Evolutionary conservation across 2,888 invertebrate genomes (phyloP).

Genomic region (Colletes collaris): DNA sequence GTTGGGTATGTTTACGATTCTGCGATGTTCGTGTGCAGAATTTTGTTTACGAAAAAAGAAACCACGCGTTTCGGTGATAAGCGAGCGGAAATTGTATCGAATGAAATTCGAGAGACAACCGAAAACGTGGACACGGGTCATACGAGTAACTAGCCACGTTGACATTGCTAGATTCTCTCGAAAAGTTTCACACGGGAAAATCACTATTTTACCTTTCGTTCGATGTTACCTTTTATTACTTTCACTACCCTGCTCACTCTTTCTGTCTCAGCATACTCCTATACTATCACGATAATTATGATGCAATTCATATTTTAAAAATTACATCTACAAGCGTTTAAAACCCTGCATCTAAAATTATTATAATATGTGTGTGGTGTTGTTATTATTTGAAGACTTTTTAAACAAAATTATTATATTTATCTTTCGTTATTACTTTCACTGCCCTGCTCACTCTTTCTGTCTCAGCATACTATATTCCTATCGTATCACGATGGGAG

Average conservation of each 20-base stretch:
- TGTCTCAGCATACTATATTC: neutral
- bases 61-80: conserved; percentile 30
- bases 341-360: no score
- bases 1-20: conserved; percentile 49
- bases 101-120: conserved; percentile 15
- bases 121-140: conserved; percentile 1
- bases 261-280: neutral
- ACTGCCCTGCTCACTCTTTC: neutral
- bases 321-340: no score
- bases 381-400: no score
- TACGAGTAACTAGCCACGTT: conserved; percentile 10
- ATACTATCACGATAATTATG: neutral
- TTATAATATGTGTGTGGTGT: no score
- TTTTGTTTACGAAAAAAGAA: conserved; percentile 23
- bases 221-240: neutral
- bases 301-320: no score
- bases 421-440: conserved; percentile 20
- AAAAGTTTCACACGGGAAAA: conserved; percentile 17
- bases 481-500: neutral
- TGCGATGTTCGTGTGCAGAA: conserved; percentile 39
- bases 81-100: conserved; percentile 32
- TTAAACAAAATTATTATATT: neutral
- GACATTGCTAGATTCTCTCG: neutral
- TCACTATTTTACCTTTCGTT: conserved; percentile 21
- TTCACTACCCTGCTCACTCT: conserved; percentile 1